Base-by-base conservation (phyloP, 2,888 invertebrate genomes). In the Caradrina kadenii region DNA sequence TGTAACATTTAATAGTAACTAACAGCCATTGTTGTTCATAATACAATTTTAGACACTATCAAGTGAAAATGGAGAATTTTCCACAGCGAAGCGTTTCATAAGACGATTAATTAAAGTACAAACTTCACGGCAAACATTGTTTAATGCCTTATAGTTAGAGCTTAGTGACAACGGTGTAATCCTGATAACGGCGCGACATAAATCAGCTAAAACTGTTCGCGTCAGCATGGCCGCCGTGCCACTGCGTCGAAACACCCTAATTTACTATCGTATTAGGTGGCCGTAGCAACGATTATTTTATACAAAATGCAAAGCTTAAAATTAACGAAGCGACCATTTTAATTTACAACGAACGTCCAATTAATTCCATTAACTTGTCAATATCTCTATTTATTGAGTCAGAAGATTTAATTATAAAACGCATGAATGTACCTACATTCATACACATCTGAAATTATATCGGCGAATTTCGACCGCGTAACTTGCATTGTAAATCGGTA, bases 191-290 rank as follows among this genome's bases (percentile, higher is more conserved):
- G 87, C 84, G 74, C 79, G 69, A 81, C 86, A 91, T 92, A 92
- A 91, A 91, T 92, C 91, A 91, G 86, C 81, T 79, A 87, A 87
- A 80, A 84, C 86, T 79, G 83, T 83, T 84, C 79, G 81, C 87
- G 88, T 90, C 90, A 91, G 88, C 88, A 81, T 85, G 82, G 83
- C 83, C 68, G 81, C 84, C 85, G 85, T 85, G 84, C 87, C 88
- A 87, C 83, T 82, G 84, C 81, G 83, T 75, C 85, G 82, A 88
- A 91, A 92, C 91, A 92, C 93, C 91, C 93, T 93, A 93, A 94
- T 94, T 93, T 93, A 94, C 88, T 92, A 91, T 88, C 88, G 92
- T 86, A 91, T 93, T 93, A 93, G 89, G 85, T 84, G 79, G 82
- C 87, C 87, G 86, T 79, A 78, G 69, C 86, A 79, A 80, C 87